phyloP scores from a whole-genome alignment of 2,888 invertebrate genomes.

The Scaptomyza flava region DNA sequence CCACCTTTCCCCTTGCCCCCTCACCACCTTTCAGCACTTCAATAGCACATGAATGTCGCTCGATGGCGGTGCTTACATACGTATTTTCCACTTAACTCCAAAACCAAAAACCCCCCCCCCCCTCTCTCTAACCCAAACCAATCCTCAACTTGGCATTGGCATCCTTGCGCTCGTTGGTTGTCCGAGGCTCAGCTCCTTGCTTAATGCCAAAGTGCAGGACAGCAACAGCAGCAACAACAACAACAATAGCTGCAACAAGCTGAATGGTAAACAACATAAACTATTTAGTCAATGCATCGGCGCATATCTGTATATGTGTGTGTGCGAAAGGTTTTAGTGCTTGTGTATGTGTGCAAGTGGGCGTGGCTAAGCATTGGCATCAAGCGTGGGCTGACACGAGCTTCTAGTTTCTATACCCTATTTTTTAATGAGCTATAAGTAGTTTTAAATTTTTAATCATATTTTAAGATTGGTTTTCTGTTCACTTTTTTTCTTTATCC shows the following conservation, averaged over 20 bases:
- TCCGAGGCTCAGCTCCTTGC: constrained; percentile 51
- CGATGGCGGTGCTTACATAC: constrained; percentile 58
- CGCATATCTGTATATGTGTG: constrained; percentile 1
- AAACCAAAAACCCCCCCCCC: neutral
- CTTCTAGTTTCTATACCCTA: constrained; percentile 35
- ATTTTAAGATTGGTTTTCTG: too few species aligned
- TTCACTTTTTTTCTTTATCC: too few species aligned
- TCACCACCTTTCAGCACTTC: constrained; percentile 20
- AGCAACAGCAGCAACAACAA: constrained; percentile 29
- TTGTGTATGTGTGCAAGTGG: constrained; percentile 14
- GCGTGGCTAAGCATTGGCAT: constrained; percentile 26
- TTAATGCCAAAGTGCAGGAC: constrained; percentile 67
- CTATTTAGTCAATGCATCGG: constrained; percentile 70
- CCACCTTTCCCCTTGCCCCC: constrained; percentile 16
- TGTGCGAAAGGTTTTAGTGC: constrained; percentile 4
- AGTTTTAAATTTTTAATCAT: neutral
- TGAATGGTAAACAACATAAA: constrained; percentile 76
- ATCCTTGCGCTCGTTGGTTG: constrained; percentile 48
- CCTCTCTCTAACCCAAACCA: neutral
- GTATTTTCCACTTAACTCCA: constrained; percentile 38
- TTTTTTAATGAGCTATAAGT: neutral
- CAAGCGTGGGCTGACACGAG: constrained; percentile 28
- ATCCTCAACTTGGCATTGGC: constrained; percentile 50
- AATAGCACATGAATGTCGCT: constrained; percentile 58
- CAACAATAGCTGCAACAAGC: constrained; percentile 39